These are phyloP conservation scores for Crax fasciolata DNA, from an alignment of 2,797 vertebrate genomes.

Conservation along the genomic window DNA sequence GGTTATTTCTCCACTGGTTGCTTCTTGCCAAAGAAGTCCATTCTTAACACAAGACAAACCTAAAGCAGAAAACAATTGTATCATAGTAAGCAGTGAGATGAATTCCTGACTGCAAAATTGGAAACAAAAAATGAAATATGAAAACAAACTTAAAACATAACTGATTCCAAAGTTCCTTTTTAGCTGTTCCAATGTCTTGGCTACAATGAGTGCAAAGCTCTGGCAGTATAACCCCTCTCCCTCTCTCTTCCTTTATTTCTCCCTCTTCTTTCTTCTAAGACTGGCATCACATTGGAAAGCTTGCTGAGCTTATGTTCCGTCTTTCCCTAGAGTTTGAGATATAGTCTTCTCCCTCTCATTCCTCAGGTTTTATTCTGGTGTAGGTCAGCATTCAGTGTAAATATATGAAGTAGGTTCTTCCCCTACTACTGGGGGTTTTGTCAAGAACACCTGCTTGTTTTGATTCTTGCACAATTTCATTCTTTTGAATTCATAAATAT, in stretches of 20 bases:
- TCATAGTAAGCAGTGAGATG: constrained; percentile 25
- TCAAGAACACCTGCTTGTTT: background rate
- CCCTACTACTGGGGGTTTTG: background rate
- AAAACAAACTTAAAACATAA: constrained; percentile 59
- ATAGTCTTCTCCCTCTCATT: background rate
- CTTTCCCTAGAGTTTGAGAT: background rate
- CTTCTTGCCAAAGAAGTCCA: background rate
- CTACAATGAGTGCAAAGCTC: background rate
- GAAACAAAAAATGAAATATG: constrained; percentile 64
- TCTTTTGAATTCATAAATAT: background rate
- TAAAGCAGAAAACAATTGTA: constrained; percentile 72
- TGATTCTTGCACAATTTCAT: background rate
- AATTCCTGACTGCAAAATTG: constrained; percentile 53
- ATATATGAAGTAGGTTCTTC: background rate
- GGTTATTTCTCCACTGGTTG: background rate
- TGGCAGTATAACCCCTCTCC: background rate
- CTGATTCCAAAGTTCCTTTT: constrained; percentile 41
- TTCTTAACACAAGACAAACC: constrained; percentile 24
- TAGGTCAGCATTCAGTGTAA: background rate
- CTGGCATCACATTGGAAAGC: background rate
- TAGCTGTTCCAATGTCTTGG: constrained; percentile 46
- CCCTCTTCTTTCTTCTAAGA: background rate
- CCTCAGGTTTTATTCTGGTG: background rate
- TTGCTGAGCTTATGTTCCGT: background rate
- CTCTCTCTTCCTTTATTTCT: background rate